Evolutionary conservation across 2,888 invertebrate species (phyloP), one percentile per base, ranked within the genome.

Genomic region (Linyphia triangularis): DNA sequence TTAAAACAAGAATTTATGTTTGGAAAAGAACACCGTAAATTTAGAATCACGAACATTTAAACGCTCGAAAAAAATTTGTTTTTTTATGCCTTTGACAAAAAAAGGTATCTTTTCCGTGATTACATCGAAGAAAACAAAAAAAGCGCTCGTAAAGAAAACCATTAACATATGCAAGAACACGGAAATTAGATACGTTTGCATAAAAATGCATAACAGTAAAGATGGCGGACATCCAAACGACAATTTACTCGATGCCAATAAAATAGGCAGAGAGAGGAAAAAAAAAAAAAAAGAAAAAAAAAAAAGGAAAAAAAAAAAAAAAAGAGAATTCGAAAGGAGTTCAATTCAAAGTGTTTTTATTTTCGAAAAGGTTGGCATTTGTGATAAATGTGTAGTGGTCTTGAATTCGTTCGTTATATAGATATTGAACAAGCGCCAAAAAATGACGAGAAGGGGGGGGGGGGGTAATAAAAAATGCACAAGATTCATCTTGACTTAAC

Each of bases 141-240:
- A 63, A 77, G 37, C n/a, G 22, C 3, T 59, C 81, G 69, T 81
- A 81, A 81, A 81, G 57, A 51, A 81, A 57, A 37, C 59, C 81
- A 81, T 81, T 81, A 81, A 81, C 79, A 81, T 81, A 81, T 33
- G 81, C 70, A 37, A 37, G 57, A 81, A 81, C 81, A 81, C 69
- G 81, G 51, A 81, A 81, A 81, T 81, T 81, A 81, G 81, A 81
- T 57, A 24, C 69, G 69, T 24, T 33, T 13, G 24, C 51, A 81
- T 81, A 81, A 81, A 77, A 81, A 81, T 81, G 33, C 57, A 67
- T 69, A 81, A 81, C 81, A 81, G 57, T 40, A 67, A 73, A 73
- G 51, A 83, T 83, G 73, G 72, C 83, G 63, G 63, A 83, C 43
- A 63, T 73, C 83, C 83, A 83, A 83, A 83, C 83, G 73, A 43